These are phyloP conservation scores for Dasypolia templi DNA, from an alignment of 2,888 invertebrate species.

Conservation along the genomic window DNA sequence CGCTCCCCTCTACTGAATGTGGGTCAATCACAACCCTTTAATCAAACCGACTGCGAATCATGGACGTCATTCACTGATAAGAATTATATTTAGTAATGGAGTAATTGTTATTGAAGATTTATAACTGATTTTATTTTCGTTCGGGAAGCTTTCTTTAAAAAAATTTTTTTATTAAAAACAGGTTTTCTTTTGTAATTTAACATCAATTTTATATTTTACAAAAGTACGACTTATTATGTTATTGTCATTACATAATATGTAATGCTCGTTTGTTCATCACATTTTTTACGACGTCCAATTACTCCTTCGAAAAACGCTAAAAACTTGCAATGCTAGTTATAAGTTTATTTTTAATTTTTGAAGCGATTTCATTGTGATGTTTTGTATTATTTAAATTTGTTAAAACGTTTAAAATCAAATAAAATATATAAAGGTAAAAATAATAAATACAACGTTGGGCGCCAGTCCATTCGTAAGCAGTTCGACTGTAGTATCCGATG, in stretches of 20 bases:
- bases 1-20: constrained; percentile 27
- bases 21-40: constrained; percentile 62
- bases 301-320: background rate
- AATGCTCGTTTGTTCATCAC: too few relatives aligned
- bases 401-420: background rate
- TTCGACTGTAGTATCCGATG: background rate
- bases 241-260: background rate
- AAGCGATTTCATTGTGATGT: background rate
- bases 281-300: background rate
- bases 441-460: constrained; percentile 16
- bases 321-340: background rate
- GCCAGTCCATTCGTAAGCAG: constrained; percentile 22
- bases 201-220: too few relatives aligned
- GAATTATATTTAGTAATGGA: constrained; percentile 15
- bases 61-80: constrained; percentile 20
- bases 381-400: too few relatives aligned
- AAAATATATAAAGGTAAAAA: background rate
- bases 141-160: background rate
- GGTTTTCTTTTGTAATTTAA: too few relatives aligned
- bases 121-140: constrained; percentile 3
- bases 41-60: constrained; percentile 46
- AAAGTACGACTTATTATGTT: too few relatives aligned
- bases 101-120: constrained; percentile 17
- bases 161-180: background rate
- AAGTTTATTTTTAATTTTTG: background rate